Percentiles rank a stretch among this genome's conserved stretches.
Conservation (phyloP, 2,113 vertebrate species). For the Cyanoderma ruficeps region DNA sequence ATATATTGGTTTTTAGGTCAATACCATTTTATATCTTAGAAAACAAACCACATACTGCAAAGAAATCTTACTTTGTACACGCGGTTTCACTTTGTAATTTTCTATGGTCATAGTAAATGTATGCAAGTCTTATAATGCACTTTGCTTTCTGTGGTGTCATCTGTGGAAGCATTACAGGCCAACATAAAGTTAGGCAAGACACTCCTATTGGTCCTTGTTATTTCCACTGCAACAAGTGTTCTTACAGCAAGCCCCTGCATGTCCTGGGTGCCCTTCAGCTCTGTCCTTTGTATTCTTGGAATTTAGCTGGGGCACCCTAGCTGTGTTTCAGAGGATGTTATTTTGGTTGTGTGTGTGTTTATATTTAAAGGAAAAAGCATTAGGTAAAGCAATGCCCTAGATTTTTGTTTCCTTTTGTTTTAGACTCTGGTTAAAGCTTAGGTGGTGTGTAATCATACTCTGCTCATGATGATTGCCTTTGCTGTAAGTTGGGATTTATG, state of each 20-base stretch:
- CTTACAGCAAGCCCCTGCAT: background rate
- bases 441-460: background rate
- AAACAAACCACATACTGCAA: background rate
- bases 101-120: background rate
- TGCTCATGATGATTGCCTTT: background rate
- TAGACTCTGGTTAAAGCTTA: background rate
- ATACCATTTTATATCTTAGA: background rate
- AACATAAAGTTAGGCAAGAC: background rate
- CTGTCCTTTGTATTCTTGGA: background rate
- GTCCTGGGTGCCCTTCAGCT: background rate
- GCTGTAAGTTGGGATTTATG: background rate
- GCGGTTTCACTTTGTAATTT: background rate
- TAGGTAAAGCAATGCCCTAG: background rate
- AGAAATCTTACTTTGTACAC: accelerated
- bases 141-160: background rate
- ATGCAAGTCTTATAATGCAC: background rate
- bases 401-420: background rate
- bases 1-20: background rate
- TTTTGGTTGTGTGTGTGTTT: background rate
- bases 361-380: background rate
- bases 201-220: background rate
- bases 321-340: background rate
- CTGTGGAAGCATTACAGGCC: background rate
- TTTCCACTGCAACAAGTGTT: background rate
- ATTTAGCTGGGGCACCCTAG: background rate